Evolutionary conservation across 2,797 vertebrate species (phyloP), one percentile per base, ranked within the genome.

Genomic region (Sternotherus odoratus): DNA sequence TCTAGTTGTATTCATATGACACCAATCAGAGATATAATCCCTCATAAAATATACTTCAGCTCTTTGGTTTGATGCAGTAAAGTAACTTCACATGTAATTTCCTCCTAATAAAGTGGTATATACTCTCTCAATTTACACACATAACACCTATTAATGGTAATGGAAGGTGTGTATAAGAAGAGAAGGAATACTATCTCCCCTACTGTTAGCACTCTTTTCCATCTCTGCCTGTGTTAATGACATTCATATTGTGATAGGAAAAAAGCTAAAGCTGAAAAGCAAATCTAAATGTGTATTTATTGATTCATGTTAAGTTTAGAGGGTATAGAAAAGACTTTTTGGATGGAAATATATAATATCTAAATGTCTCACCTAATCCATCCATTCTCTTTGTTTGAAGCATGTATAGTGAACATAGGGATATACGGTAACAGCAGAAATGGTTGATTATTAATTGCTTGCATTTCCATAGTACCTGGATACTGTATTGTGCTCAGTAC

Each of bases 71-170:
- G 80, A 80, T 80, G 88, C 19, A 23, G 12, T 91, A 92, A 92
- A 94, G 82, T 91, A 93, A 92, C 80, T 89, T 86, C 77, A 80
- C 51, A 63, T 92, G 92, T 86, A 2, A 90, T 96, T 96, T 96
- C 23, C 43, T 95, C 54, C 69, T 96, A 89, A 94, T 94, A 92
- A 95, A 90, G 72, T 94, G 75, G 78, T 69, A 9, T 75, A 39
- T 92, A 23, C 43, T 79, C 75, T 91, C 87, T 96, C 69, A 81
- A 24, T 87, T 95, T 77, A 21, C 54, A 81, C 49, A 77, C 15
- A 84, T 93, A 88, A 81, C 43, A 91, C 28, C 53, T 92, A 81
- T 88, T 90, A 56, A 49, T 77, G 8, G 28, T 97, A 91, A 89
- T 78, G 89, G 91, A 85, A 93, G 33, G 83, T 39, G 1, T 51